Evolutionary conservation across 2,888 invertebrate genomes (phyloP).

Genomic region (Acanthosepion lycidas): DNA sequence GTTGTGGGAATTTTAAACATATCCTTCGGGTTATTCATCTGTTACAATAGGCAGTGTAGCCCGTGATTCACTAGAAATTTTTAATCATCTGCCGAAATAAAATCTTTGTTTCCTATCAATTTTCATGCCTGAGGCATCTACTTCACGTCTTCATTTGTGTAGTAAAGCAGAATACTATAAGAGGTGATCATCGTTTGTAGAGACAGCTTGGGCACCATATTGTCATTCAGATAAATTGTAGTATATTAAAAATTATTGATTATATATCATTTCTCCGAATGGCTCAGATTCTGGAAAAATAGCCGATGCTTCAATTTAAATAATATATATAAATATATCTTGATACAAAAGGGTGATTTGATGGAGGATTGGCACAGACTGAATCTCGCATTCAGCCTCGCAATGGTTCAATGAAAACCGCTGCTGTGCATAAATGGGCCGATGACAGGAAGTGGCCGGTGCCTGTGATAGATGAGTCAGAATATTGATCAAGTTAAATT

Average conservation of each 20-base stretch:
- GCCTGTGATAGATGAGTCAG: slow-evolving; percentile 8
- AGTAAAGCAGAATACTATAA: too few relatives aligned
- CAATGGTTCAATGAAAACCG: neutral
- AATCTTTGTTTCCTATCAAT: too few relatives aligned
- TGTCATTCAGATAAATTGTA: neutral
- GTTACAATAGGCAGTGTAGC: too few relatives aligned
- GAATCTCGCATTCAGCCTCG: neutral
- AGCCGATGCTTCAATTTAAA: neutral
- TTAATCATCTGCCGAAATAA: too few relatives aligned
- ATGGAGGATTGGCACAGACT: neutral
- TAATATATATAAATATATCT: slow-evolving; percentile 33
- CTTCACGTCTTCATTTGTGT: too few relatives aligned
- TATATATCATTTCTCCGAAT: neutral
- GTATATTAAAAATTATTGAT: neutral
- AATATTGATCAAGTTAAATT: neutral
- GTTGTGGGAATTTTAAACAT: too few relatives aligned
- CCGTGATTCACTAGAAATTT: too few relatives aligned
- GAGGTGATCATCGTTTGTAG: neutral
- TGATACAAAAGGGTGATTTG: neutral
- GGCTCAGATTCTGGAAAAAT: neutral
- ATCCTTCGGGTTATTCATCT: too few relatives aligned
- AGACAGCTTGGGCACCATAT: neutral
- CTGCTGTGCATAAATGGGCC: neutral
- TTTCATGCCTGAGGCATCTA: too few relatives aligned
- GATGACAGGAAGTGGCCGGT: neutral